phyloP scores from a whole-genome alignment of 2,113 vertebrate genomes.

The Spheniscus mendiculus region DNA sequence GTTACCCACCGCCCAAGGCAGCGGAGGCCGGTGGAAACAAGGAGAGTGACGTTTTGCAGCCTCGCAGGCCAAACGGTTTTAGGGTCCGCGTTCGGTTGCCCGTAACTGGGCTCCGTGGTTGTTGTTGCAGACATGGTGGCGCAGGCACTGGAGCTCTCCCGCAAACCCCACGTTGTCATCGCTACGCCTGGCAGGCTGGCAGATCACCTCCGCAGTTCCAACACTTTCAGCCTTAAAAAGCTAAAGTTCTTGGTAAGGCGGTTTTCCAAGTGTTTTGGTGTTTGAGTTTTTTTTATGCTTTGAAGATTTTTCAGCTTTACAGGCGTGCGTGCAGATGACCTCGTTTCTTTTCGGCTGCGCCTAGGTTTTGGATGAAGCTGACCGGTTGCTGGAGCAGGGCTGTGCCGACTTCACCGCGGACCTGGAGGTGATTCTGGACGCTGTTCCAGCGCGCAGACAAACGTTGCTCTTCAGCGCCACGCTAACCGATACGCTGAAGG shows the following conservation, averaged over 20 bases:
- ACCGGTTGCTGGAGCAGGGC: constrained; percentile 91
- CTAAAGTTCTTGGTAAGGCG: constrained; percentile 85
- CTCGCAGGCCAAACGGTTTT: fast-evolving
- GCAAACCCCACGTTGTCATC: constrained; percentile 90
- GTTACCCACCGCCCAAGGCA: fast-evolving
- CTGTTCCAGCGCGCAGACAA: constrained; percentile 80
- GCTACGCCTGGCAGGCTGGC: constrained; percentile 91
- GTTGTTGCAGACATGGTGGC: constrained; percentile 85
- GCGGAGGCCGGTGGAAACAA: fast-evolving
- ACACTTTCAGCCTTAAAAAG: constrained; percentile 87
- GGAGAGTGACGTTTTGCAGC: fast-evolving
- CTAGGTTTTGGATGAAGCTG: constrained; percentile 90
- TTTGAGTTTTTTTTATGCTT: fast-evolving
- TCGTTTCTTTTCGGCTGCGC: fast-evolving
- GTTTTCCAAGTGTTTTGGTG: too few species aligned
- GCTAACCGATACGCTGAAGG: constrained; percentile 84
- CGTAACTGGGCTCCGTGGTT: fast-evolving
- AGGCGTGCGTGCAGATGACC: fast-evolving
- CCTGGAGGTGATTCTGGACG: constrained; percentile 86
- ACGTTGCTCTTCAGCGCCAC: constrained; percentile 95
- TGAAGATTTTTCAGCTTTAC: fast-evolving
- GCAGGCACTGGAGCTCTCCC: constrained; percentile 88
- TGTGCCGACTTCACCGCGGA: constrained; percentile 90
- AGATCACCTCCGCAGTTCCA: constrained; percentile 91
- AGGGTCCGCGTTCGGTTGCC: fast-evolving